Conservation (phyloP, 2,797 vertebrate genomes). For the Siniperca obscura region DNA sequence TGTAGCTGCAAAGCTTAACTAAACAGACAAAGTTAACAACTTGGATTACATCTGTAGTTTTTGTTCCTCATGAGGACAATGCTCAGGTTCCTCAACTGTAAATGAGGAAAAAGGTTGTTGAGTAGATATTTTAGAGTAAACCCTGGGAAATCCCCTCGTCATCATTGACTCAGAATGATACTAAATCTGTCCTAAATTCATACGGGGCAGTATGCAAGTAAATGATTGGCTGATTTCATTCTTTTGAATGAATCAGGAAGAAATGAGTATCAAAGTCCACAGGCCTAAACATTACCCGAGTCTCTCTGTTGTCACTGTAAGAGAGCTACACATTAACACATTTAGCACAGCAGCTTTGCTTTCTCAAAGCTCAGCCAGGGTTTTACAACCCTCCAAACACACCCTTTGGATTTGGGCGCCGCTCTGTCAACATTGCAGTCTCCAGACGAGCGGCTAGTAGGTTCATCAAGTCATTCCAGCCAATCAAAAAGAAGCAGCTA, state of each 20-base stretch:
- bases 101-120: not conserved
- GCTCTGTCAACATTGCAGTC: constrained; percentile 80
- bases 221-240: constrained; percentile 74
- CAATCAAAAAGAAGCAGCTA: constrained; percentile 63
- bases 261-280: constrained; percentile 80
- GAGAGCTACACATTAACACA: constrained; percentile 80
- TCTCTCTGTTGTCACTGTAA: constrained; percentile 29
- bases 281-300: constrained; percentile 59
- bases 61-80: constrained; percentile 29
- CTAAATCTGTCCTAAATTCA: constrained; percentile 33
- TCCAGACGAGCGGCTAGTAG: constrained; percentile 55
- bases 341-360: constrained; percentile 4
- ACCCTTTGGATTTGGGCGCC: constrained; percentile 73
- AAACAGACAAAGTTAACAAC: constrained; percentile 35
- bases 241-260: constrained; percentile 62
- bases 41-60: constrained; percentile 15
- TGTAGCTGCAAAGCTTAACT: constrained; percentile 26
- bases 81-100: constrained; percentile 22
- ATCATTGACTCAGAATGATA: constrained; percentile 8
- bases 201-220: constrained; percentile 34
- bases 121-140: constrained; percentile 21
- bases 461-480: constrained; percentile 38
- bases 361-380: constrained; percentile 50
- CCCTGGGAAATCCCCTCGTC: not conserved
- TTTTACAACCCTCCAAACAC: constrained; percentile 83